Evolutionary conservation across 2,797 vertebrate genomes (phyloP).

Genomic region (Siniperca scherzeri): DNA sequence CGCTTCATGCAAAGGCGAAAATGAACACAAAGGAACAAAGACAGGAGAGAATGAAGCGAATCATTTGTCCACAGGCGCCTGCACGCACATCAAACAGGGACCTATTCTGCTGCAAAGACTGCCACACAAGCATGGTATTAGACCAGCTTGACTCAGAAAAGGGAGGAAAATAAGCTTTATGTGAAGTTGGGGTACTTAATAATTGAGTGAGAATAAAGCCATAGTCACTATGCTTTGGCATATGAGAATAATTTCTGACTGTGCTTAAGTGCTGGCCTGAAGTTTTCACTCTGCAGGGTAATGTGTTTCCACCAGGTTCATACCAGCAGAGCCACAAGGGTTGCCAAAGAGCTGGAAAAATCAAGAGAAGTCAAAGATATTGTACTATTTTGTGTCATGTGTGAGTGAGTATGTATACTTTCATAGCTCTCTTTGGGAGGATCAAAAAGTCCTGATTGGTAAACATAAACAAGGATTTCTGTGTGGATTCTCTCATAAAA

Average conservation of each 20-base stretch:
- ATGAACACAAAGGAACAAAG: slow-evolving; percentile 71
- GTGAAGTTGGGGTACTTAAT: slow-evolving; percentile 65
- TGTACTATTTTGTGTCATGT: not conserved
- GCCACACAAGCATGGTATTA: slow-evolving; percentile 66
- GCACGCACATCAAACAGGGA: slow-evolving; percentile 71
- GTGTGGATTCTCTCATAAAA: not conserved
- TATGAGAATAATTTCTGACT: slow-evolving; percentile 45
- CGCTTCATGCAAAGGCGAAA: slow-evolving; percentile 49
- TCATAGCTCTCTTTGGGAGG: slow-evolving; percentile 2
- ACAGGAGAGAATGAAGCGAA: slow-evolving; percentile 56
- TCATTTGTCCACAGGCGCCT: slow-evolving; percentile 75
- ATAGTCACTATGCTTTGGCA: slow-evolving; percentile 24
- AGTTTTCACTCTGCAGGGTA: slow-evolving; percentile 42
- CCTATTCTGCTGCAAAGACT: slow-evolving; percentile 74
- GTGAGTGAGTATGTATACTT: not conserved
- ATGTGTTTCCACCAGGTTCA: slow-evolving; percentile 24
- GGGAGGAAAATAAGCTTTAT: slow-evolving; percentile 54
- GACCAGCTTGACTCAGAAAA: slow-evolving; percentile 55
- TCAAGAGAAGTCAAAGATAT: not conserved
- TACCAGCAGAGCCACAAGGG: slow-evolving; percentile 19
- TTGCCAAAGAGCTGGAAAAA: slow-evolving; percentile 19
- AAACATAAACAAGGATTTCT: slow-evolving; percentile 10
- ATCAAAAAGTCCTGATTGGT: not conserved
- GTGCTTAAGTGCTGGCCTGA: slow-evolving; percentile 46
- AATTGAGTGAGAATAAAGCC: slow-evolving; percentile 54